These are phyloP conservation scores for Sinotaia quadrata DNA, from an alignment of 2,888 invertebrate species.

Conservation along the genomic window DNA sequence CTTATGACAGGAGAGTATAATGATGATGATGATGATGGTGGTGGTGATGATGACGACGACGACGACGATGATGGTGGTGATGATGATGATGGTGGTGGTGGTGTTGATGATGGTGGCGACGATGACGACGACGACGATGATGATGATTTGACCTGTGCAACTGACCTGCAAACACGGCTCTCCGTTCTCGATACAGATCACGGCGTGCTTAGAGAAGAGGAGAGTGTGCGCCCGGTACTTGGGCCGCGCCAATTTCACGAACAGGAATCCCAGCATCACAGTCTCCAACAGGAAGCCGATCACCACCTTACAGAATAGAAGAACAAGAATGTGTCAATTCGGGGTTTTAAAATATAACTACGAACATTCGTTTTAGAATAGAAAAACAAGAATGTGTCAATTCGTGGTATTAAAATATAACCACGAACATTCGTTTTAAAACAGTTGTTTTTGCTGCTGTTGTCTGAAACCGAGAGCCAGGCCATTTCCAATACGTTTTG, in stretches of 20 bases:
- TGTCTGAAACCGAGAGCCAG: too few relatives aligned
- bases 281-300: conserved; percentile 83
- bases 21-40: background rate
- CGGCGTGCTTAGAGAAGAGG: conserved; percentile 75
- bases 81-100: background rate
- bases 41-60: background rate
- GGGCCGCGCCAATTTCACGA: conserved; percentile 94
- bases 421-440: too few relatives aligned
- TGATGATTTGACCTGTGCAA: background rate
- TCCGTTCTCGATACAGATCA: conserved; percentile 34
- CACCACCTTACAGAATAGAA: conserved; percentile 77
- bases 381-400: too few relatives aligned
- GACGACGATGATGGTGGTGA: background rate
- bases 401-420: too few relatives aligned
- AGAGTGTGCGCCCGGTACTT: conserved; percentile 92
- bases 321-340: too few relatives aligned
- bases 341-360: too few relatives aligned
- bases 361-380: too few relatives aligned
- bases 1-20: too few relatives aligned
- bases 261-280: conserved; percentile 84
- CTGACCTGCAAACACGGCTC: conserved; percentile 34
- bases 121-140: background rate
- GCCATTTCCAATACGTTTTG: too few relatives aligned
- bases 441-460: too few relatives aligned
- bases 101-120: background rate